A percentile compares a stretch with the other conserved stretches of the same genome.
Evolutionary conservation across 2,113 vertebrate genomes (phyloP).

Genomic region (Polypterus bichir): DNA sequence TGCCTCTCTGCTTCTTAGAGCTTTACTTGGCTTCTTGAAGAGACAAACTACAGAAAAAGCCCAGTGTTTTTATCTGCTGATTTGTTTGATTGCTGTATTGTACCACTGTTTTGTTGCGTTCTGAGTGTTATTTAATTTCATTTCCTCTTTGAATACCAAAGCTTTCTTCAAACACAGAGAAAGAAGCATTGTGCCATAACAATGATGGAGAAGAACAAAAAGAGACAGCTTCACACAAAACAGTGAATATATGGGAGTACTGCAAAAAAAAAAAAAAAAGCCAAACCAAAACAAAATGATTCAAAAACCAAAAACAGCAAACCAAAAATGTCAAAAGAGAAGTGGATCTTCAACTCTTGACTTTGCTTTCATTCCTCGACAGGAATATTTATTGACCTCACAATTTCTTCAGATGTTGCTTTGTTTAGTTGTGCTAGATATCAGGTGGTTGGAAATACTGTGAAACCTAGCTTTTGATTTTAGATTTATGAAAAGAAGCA

Average conservation of each 20-base stretch:
- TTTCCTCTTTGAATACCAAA: slow-evolving; percentile 36
- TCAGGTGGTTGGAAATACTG: slow-evolving; percentile 72
- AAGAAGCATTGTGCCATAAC: not conserved
- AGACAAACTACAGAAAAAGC: not conserved
- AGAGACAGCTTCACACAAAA: not conserved
- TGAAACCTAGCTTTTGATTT: slow-evolving; percentile 67
- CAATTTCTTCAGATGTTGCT: slow-evolving; percentile 44
- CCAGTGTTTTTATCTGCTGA: not conserved
- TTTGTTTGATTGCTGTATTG: too few relatives aligned
- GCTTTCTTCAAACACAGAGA: slow-evolving; percentile 32
- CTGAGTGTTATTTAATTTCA: not conserved
- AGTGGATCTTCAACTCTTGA: slow-evolving; percentile 8
- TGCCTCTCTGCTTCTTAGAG: not conserved
- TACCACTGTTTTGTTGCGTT: not conserved
- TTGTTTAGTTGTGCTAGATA: slow-evolving; percentile 60
- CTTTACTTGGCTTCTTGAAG: not conserved
- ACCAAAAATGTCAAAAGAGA: slow-evolving; percentile 9
- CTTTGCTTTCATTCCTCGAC: slow-evolving; percentile 41
- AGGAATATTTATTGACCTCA: slow-evolving; percentile 51
- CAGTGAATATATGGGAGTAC: not conserved
- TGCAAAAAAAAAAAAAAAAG: slow-evolving; percentile 7
- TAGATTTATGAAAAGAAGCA: slow-evolving; percentile 46
- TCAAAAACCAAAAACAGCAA: slow-evolving; percentile 11
- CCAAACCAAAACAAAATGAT: slow-evolving; percentile 14
- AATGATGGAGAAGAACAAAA: not conserved